These are phyloP conservation scores for Nemapogon koenigi DNA, from an alignment of 2,888 invertebrate genomes.

Conservation along the genomic window DNA sequence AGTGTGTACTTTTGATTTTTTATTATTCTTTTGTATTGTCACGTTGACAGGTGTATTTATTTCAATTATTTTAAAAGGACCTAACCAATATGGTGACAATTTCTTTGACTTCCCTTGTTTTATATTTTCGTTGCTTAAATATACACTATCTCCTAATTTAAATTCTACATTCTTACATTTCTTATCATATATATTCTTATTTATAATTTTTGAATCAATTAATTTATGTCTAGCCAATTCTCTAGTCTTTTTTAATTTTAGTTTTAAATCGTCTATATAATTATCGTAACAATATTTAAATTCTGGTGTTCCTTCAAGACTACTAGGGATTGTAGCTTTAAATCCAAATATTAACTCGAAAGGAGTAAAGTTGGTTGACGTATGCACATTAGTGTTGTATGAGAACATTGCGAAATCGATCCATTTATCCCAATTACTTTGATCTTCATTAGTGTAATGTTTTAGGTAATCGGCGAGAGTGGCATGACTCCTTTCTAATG, in stretches of 20 bases:
- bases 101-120: too few species aligned
- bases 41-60: too few species aligned
- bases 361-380: conserved; percentile 25
- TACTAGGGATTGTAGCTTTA: conserved; percentile 21
- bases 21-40: too few species aligned
- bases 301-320: conserved; percentile 20
- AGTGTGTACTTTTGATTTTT: too few species aligned
- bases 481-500: conserved; percentile 23
- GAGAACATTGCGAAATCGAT: conserved; percentile 25
- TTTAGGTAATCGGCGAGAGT: conserved; percentile 27
- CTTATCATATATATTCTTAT: conserved; percentile 10
- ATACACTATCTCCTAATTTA: too few species aligned
- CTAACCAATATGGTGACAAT: too few species aligned
- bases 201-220: conserved; percentile 12
- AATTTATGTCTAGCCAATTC: conserved; percentile 18
- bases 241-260: too few species aligned
- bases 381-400: conserved; percentile 24
- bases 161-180: too few species aligned
- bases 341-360: conserved; percentile 24
- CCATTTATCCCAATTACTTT: conserved; percentile 27
- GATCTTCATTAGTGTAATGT: conserved; percentile 25
- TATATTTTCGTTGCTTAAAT: too few species aligned
- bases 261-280: conserved; percentile 19
- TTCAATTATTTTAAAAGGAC: too few species aligned
- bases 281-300: conserved; percentile 23